Evolutionary conservation across 2,888 invertebrate genomes (phyloP).

Genomic region (Tetragnatha montana): DNA sequence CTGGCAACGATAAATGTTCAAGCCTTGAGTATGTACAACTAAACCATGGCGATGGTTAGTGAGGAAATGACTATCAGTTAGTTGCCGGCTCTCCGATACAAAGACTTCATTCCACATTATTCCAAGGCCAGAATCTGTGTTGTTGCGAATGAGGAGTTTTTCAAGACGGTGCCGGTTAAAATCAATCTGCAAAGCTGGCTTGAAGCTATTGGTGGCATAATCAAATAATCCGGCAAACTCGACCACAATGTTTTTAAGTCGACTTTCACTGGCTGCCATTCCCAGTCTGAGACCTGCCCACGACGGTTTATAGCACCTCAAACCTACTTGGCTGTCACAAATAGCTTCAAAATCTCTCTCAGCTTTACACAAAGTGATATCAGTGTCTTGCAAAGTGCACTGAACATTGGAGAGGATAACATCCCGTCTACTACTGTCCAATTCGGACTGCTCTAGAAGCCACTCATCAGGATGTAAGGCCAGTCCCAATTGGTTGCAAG

Average conservation of each 20-base stretch:
- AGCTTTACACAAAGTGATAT: slow-evolving; percentile 87
- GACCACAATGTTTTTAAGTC: slow-evolving; percentile 90
- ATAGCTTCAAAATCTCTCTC: slow-evolving; percentile 89
- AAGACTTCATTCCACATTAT: slow-evolving; percentile 95
- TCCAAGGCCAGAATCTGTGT: slow-evolving; percentile 94
- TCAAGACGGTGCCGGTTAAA: slow-evolving; percentile 79
- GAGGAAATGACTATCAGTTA: slow-evolving; percentile 75
- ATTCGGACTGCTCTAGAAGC: slow-evolving; percentile 87
- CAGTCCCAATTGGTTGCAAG: slow-evolving; percentile 95
- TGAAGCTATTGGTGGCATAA: slow-evolving; percentile 90
- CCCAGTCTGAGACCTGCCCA: slow-evolving; percentile 97
- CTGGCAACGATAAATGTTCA: slow-evolving; percentile 80
- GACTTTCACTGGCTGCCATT: slow-evolving; percentile 89
- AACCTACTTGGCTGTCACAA: slow-evolving; percentile 90
- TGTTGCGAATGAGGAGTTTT: slow-evolving; percentile 83
- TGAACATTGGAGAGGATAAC: slow-evolving; percentile 89
- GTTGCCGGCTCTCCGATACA: slow-evolving; percentile 80
- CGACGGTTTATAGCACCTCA: slow-evolving; percentile 90
- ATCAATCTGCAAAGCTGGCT: slow-evolving; percentile 89
- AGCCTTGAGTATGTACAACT: slow-evolving; percentile 90
- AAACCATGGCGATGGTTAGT: slow-evolving; percentile 92
- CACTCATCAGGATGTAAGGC: slow-evolving; percentile 94
- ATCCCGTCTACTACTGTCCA: slow-evolving; percentile 83
- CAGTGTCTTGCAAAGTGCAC: slow-evolving; percentile 92
- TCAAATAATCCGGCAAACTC: slow-evolving; percentile 96